Evolutionary conservation across 2,797 vertebrate species (phyloP).

Genomic region (Hybognathus amarus): DNA sequence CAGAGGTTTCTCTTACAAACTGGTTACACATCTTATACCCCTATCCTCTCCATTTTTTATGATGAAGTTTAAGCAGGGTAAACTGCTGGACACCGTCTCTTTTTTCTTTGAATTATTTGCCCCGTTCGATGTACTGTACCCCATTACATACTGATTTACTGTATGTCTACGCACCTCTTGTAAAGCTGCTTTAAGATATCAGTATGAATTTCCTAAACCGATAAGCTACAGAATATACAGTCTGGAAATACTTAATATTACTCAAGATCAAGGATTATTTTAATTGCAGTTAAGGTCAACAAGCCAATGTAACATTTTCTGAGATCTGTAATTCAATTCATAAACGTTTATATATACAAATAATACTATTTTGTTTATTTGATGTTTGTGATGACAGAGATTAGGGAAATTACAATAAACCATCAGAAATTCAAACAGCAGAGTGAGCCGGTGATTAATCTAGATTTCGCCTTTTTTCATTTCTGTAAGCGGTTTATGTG

Average conservation of each 20-base stretch:
- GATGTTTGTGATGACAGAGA: slow-evolving; percentile 6
- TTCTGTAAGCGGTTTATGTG: slow-evolving; percentile 35
- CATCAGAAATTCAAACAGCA: neutral
- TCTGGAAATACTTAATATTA: neutral
- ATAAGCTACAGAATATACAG: neutral
- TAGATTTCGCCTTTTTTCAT: slow-evolving; percentile 44
- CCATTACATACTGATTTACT: neutral
- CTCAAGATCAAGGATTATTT: neutral
- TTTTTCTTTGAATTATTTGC: slow-evolving; percentile 20
- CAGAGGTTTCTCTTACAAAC: slow-evolving; percentile 67
- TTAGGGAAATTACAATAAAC: slow-evolving; percentile 32
- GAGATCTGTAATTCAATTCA: neutral
- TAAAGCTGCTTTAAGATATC: neutral
- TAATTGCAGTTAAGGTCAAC: neutral
- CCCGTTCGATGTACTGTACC: neutral
- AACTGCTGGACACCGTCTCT: slow-evolving; percentile 42
- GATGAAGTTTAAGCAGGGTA: slow-evolving; percentile 59
- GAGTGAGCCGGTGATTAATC: slow-evolving; percentile 41
- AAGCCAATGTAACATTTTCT: neutral
- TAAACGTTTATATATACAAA: neutral
- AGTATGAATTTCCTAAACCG: neutral
- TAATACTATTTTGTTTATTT: slow-evolving; percentile 9
- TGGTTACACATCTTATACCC: slow-evolving; percentile 65
- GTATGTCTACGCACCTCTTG: neutral
- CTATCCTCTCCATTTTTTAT: slow-evolving; percentile 63